phyloP scores from a whole-genome alignment of 2,797 vertebrate species.

The Ctenopoma kingsleyae region DNA sequence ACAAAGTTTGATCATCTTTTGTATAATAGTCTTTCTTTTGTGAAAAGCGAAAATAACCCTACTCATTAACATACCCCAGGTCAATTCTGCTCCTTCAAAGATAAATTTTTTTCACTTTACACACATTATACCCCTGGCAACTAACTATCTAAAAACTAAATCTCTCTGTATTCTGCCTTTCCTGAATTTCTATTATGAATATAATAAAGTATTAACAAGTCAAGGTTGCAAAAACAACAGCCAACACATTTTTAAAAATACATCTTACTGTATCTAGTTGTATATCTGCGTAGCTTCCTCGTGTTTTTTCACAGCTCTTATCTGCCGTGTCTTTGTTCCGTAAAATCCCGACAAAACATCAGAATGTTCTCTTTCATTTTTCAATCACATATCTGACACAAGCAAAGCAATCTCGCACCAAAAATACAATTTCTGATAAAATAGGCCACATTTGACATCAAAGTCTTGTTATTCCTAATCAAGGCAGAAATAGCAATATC shows the following conservation, averaged over 20 bases:
- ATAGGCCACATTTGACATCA: slow-evolving; percentile 43
- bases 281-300: neutral
- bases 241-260: neutral
- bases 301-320: neutral
- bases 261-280: too few relatives aligned
- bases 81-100: neutral
- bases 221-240: slow-evolving; percentile 11
- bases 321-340: neutral
- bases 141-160: neutral
- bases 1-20: slow-evolving; percentile 4
- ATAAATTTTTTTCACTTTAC: neutral
- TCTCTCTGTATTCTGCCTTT: slow-evolving; percentile 5
- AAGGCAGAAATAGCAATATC: slow-evolving; percentile 51
- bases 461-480: slow-evolving; percentile 14
- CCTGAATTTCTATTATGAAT: slow-evolving; percentile 20
- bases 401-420: slow-evolving; percentile 6
- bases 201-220: slow-evolving; percentile 1
- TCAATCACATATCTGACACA: neutral
- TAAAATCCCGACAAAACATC: slow-evolving; percentile 2
- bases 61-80: neutral
- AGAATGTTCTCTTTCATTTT: neutral
- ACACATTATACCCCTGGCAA: neutral
- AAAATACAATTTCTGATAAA: slow-evolving; percentile 32
- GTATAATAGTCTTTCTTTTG: neutral
- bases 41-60: neutral